Evolutionary conservation across 2,797 vertebrate genomes (phyloP).

Genomic region (Heterohyrax brucei): DNA sequence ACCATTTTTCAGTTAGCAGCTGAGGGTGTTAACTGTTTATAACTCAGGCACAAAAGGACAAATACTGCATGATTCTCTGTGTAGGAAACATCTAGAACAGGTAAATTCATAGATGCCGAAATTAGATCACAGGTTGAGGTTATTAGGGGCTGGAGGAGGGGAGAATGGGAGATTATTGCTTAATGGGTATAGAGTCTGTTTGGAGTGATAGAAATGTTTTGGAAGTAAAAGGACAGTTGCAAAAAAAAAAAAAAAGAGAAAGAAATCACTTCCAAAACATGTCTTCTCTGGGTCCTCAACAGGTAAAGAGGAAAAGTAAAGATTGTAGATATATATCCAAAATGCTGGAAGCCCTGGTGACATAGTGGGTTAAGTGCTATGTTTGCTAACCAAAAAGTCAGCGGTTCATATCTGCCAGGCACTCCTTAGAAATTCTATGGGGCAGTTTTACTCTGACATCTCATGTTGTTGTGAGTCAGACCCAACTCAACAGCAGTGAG

Average conservation of each 20-base stretch:
- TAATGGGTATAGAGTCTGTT: background rate
- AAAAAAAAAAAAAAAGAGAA: no score
- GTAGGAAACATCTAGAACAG: background rate
- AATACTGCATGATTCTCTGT: background rate
- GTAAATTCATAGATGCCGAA: background rate
- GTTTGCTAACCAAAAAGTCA: no score
- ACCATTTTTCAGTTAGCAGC: background rate
- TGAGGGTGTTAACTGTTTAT: background rate
- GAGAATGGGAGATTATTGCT: background rate
- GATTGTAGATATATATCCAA: background rate
- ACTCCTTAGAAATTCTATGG: no score
- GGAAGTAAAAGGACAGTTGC: background rate
- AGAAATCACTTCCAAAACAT: background rate
- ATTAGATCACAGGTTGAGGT: background rate
- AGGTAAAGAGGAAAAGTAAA: constrained; percentile 19
- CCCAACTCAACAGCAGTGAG: no score
- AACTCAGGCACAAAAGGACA: background rate
- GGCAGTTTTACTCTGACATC: no score
- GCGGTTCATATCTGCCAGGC: no score
- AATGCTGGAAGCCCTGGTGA: background rate
- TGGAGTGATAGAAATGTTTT: background rate
- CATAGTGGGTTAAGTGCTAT: no score
- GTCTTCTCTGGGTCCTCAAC: background rate
- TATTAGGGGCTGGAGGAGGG: background rate
- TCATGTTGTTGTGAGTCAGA: no score